Conservation (phyloP, 2,797 vertebrate genomes). For the Trematomus bernacchii region DNA sequence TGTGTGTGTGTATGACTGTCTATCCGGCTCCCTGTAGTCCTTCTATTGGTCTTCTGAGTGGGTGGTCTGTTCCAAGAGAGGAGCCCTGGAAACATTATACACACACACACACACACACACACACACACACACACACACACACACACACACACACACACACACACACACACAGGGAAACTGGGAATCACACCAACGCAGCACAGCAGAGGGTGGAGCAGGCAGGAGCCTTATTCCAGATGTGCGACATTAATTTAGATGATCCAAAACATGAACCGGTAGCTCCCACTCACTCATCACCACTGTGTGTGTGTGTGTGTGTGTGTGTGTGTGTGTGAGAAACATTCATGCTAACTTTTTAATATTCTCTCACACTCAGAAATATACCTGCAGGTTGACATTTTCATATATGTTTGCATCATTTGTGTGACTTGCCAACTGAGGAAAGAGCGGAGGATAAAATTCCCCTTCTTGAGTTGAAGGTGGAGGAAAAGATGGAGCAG, state of each 20-base stretch:
- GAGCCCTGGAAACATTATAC: conserved; percentile 83
- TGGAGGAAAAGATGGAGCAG: conserved; percentile 50
- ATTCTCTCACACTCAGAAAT: conserved; percentile 33
- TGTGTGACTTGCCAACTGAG: not conserved
- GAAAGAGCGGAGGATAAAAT: not conserved
- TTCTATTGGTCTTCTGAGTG: conserved; percentile 83
- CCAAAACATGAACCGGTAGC: conserved; percentile 85
- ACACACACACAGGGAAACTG: conserved; percentile 69
- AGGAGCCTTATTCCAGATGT: conserved; percentile 85
- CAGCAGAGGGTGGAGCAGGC: conserved; percentile 82
- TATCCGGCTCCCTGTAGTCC: conserved; percentile 76
- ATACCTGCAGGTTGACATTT: conserved; percentile 31
- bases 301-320: conserved; percentile 30
- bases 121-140: conserved; percentile 12
- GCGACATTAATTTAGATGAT: conserved; percentile 84
- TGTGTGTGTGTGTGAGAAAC: conserved; percentile 22
- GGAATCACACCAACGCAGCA: conserved; percentile 85
- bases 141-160: conserved; percentile 46
- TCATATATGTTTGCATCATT: not conserved
- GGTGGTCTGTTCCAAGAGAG: conserved; percentile 83
- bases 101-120: conserved; percentile 55
- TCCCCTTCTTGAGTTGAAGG: conserved; percentile 19
- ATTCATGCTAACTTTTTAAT: conserved; percentile 22
- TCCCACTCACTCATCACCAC: conserved; percentile 79
- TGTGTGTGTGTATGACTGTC: conserved; percentile 50